Conservation (phyloP, 2,888 invertebrate genomes). For the Drosophila pseudotakahashii region DNA sequence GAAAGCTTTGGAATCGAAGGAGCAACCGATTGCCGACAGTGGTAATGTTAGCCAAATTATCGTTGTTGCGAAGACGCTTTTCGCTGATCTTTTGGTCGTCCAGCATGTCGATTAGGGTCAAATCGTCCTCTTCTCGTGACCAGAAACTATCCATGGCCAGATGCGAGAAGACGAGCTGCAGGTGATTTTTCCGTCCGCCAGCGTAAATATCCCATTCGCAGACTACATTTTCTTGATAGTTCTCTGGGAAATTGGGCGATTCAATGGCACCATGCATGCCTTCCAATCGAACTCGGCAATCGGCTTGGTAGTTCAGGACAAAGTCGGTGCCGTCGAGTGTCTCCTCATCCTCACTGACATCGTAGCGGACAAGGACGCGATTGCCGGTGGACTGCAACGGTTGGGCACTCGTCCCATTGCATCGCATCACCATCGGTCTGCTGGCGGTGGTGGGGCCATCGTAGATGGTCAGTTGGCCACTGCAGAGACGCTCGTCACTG, state of each 20-base stretch:
- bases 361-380: slow-evolving; percentile 74
- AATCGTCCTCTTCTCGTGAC: slow-evolving; percentile 87
- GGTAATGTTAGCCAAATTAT: slow-evolving; percentile 47
- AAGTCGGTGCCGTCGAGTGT: slow-evolving; percentile 61
- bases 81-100: slow-evolving; percentile 82
- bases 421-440: slow-evolving; percentile 57
- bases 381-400: slow-evolving; percentile 69
- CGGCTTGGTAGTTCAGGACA: slow-evolving; percentile 71
- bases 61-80: slow-evolving; percentile 63
- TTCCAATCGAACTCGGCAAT: slow-evolving; percentile 67
- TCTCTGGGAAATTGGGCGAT: slow-evolving; percentile 92
- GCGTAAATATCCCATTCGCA: slow-evolving; percentile 92
- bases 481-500: slow-evolving; percentile 86
- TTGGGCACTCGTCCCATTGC: slow-evolving; percentile 36
- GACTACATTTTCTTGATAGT: slow-evolving; percentile 87
- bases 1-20: slow-evolving; percentile 88
- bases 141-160: slow-evolving; percentile 88
- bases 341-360: slow-evolving; percentile 44
- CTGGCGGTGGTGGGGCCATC: slow-evolving; percentile 71
- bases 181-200: slow-evolving; percentile 90
- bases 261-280: slow-evolving; percentile 90
- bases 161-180: slow-evolving; percentile 93
- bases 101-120: slow-evolving; percentile 85
- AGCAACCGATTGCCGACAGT: slow-evolving; percentile 81
- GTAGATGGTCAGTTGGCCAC: slow-evolving; percentile 83